These are phyloP conservation scores for Mugil cephalus DNA, from an alignment of 2,113 vertebrate genomes.

Conservation along the genomic window DNA sequence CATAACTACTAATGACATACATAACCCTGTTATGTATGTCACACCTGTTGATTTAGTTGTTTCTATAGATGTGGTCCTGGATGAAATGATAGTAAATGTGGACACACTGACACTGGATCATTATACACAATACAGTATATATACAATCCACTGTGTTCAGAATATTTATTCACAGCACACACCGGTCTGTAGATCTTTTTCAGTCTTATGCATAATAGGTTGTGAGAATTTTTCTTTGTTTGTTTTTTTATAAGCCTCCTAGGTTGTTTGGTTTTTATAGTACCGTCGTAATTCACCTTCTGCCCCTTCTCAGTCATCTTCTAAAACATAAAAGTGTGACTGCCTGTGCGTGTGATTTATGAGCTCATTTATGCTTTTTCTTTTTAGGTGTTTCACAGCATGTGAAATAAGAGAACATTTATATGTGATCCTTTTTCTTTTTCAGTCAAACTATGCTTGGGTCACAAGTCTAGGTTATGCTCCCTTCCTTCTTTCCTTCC, in stretches of 20 bases:
- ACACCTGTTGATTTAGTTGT: too few relatives aligned
- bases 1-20: too few relatives aligned
- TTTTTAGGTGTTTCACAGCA: conserved; percentile 8
- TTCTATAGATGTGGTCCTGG: too few relatives aligned
- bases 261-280: conserved; percentile 40
- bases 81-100: too few relatives aligned
- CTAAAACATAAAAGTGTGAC: not conserved
- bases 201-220: not conserved
- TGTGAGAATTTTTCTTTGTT: not conserved
- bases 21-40: too few relatives aligned
- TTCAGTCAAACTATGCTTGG: not conserved
- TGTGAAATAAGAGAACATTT: not conserved
- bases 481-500: not conserved
- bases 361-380: not conserved
- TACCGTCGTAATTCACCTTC: conserved; percentile 12
- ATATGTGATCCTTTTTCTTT: not conserved
- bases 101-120: too few relatives aligned
- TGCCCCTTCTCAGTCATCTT: not conserved
- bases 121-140: too few relatives aligned
- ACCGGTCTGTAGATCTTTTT: not conserved
- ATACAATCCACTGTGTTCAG: too few relatives aligned
- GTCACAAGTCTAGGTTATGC: not conserved
- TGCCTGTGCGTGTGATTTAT: not conserved
- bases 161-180: too few relatives aligned
- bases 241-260: conserved; percentile 30